Percentiles rank a stretch among this genome's conserved stretches.
Conservation (phyloP, 2,113 vertebrate species). For the Numida meleagris region DNA sequence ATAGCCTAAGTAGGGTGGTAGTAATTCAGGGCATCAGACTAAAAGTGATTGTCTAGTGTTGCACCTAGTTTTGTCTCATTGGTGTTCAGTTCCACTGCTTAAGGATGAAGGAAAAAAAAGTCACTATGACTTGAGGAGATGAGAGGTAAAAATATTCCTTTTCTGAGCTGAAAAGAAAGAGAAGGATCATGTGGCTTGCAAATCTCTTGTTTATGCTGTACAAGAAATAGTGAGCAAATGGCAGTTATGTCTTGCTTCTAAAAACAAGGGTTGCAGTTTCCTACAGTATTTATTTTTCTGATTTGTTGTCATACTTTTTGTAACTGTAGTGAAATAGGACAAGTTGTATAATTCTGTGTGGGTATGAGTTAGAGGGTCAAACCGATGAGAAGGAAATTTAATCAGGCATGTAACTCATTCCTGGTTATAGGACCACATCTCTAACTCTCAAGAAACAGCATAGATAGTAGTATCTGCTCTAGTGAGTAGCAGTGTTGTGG, state of each 20-base stretch:
- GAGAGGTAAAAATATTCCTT: neutral
- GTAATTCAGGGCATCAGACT: neutral
- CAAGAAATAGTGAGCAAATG: neutral
- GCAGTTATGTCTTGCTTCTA: neutral
- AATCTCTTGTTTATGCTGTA: neutral
- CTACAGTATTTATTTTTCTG: neutral
- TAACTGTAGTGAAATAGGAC: neutral
- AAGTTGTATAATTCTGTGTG: neutral
- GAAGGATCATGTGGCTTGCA: neutral
- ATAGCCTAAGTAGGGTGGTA: neutral
- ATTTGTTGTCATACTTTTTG: neutral
- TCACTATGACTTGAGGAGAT: neutral
- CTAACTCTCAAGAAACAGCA: neutral
- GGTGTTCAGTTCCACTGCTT: neutral
- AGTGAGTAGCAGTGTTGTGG: neutral
- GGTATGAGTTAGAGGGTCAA: neutral
- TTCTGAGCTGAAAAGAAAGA: neutral
- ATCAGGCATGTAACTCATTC: neutral
- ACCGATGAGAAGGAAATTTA: neutral
- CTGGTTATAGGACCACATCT: neutral
- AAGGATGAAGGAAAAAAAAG: neutral
- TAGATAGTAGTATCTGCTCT: rapidly evolving
- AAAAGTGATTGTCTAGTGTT: neutral
- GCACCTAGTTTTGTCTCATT: neutral
- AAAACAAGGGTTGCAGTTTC: neutral